These are phyloP conservation scores for Hippocampus guttulatus DNA, from an alignment of 2,113 vertebrate genomes.

Conservation along the genomic window DNA sequence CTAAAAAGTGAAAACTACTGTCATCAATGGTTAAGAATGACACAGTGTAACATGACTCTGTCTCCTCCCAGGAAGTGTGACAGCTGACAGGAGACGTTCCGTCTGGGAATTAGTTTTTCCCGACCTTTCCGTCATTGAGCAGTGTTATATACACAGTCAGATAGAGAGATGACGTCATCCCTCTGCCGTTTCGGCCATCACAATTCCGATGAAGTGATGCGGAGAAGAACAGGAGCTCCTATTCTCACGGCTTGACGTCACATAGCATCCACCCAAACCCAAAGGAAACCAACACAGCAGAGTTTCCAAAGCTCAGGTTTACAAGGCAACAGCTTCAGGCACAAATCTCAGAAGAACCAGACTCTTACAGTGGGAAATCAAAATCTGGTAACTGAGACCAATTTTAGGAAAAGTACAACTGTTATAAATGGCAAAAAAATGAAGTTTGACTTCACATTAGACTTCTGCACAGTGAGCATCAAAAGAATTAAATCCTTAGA, in stretches of 20 bases:
- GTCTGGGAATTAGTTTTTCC: conserved; percentile 44
- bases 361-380: not conserved
- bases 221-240: conserved; percentile 54
- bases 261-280: conserved; percentile 63
- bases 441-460: not conserved
- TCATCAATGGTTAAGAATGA: not conserved
- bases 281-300: conserved; percentile 45
- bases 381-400: not conserved
- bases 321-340: not conserved
- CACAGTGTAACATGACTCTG: not conserved
- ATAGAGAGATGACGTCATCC: conserved; percentile 22
- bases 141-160: conserved; percentile 26
- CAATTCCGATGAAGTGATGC: conserved; percentile 40
- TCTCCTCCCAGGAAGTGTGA: conserved; percentile 12
- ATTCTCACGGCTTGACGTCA: conserved; percentile 61
- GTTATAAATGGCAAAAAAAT: not conserved
- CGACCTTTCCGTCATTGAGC: conserved; percentile 48
- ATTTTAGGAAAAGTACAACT: not conserved
- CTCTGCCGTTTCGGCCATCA: conserved; percentile 37
- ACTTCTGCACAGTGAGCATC: not conserved
- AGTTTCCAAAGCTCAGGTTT: not conserved
- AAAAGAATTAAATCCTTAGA: not conserved
- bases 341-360: not conserved
- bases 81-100: conserved; percentile 22
- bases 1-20: no score